Evolutionary conservation across 1,140 invertebrate species (phyloP), one percentile per base, ranked within the genome.

Genomic region (Eriocheir sinensis): DNA sequence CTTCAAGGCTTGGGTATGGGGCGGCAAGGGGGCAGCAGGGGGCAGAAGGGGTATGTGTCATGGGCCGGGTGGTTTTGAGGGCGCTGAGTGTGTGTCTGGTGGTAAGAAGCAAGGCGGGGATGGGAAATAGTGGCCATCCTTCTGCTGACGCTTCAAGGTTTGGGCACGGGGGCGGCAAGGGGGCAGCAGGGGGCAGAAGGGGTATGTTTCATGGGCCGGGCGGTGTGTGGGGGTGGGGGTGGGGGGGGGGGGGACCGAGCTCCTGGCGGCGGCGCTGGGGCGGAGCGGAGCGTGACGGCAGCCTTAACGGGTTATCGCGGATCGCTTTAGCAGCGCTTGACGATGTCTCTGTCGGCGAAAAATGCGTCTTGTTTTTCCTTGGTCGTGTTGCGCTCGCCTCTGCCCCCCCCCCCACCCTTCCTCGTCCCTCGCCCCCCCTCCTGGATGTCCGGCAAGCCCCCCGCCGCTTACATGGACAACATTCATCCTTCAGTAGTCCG

Each of bases 331-430:
- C 89, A 90, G 41, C 89, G 48, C 48, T 90, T 90, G 89, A 72
- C 89, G 89, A 72, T 90, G 89, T 90, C 89, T 17, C 89, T 90
- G 89, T 90, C 89, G 89, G 53, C 89, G 89, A 90, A 72, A 90
- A 90, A 90, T 90, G 89, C 48, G 48, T 36, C 32, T 72, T 36
- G 48, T 90, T 90, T 90, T 90, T 90, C 81, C 81, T 34, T 72
- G 60, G 60, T 72, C 60, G 60, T 72, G 60, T 72, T n/a, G 60
- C 8, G 60, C 41, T 44, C 88, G 38, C 41, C 41, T 21, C 44
- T 30, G 34, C 32, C 44, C 9, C 0, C 36, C 21, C 41, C 44
- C 41, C 6, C 91, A 34, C 34, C 32, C 27, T 60, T 91, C 30
- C 32, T 3, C 53, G 6, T 60, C 6, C 79, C 38, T 36, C 27